These are phyloP conservation scores for Hyles vespertilio DNA, from an alignment of 1,140 invertebrate species.

Conservation along the genomic window DNA sequence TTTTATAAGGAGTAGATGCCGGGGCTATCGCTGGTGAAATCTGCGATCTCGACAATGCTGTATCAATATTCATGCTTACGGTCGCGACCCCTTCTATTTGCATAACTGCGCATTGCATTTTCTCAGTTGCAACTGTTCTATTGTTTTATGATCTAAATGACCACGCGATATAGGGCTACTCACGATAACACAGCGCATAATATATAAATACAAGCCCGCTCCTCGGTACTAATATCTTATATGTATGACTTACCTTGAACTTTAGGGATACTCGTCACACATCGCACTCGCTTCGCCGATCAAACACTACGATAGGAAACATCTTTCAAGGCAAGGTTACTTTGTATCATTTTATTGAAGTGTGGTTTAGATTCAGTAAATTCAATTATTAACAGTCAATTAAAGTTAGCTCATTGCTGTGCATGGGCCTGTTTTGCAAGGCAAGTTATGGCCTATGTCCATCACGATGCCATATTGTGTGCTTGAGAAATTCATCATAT, in stretches of 20 bases:
- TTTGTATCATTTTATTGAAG: conserved; percentile 1
- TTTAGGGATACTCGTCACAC: too few relatives aligned
- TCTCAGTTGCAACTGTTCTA: conserved; percentile 65
- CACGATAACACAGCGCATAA: conserved; percentile 57
- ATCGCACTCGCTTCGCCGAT: too few relatives aligned
- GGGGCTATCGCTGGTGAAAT: conserved; percentile 56
- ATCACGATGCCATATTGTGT: too few relatives aligned
- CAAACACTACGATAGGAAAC: too few relatives aligned
- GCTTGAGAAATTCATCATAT: too few relatives aligned
- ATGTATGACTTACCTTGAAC: too few relatives aligned
- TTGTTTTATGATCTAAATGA: conserved; percentile 75
- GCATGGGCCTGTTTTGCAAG: too few relatives aligned
- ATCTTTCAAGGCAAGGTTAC: too few relatives aligned
- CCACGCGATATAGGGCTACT: conserved; percentile 61
- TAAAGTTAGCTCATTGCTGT: background rate
- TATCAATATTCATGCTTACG: conserved; percentile 73
- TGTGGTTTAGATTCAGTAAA: conserved; percentile 9
- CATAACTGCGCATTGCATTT: conserved; percentile 69
- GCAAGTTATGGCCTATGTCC: too few relatives aligned
- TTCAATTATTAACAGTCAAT: conserved; percentile 21
- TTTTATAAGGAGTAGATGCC: conserved; percentile 49
- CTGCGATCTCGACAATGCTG: conserved; percentile 68
- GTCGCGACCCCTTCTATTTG: conserved; percentile 69
- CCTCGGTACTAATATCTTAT: too few relatives aligned
- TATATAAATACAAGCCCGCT: conserved; percentile 5